A percentile compares a stretch with the other conserved stretches of the same genome.
Evolutionary conservation across 1,140 invertebrate species (phyloP).

Genomic region (Trigoniulus corallinus): DNA sequence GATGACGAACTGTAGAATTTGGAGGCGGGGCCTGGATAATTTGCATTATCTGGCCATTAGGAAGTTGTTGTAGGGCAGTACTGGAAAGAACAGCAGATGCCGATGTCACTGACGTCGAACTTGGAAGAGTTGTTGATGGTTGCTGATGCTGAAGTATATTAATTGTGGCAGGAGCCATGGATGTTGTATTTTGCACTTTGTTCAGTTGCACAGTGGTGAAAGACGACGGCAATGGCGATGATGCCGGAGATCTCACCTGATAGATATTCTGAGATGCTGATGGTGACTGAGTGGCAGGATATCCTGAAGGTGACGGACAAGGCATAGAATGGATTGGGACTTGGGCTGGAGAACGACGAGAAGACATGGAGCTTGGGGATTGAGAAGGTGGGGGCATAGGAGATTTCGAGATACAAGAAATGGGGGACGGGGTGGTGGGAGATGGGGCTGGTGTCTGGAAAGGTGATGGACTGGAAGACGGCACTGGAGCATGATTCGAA

Average conservation of each 20-base stretch:
- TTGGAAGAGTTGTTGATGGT: constrained; percentile 9
- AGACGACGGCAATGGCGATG: constrained; percentile 12
- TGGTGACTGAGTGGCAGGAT: neutral
- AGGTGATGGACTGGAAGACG: constrained; percentile 4
- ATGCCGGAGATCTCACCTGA: constrained; percentile 8
- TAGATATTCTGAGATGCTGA: constrained; percentile 5
- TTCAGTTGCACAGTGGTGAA: constrained; percentile 6
- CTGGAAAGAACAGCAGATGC: constrained; percentile 9
- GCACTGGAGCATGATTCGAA: neutral
- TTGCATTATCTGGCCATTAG: constrained; percentile 11
- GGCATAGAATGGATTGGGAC: constrained; percentile 4
- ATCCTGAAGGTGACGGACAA: constrained; percentile 1
- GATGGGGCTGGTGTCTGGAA: constrained; percentile 9
- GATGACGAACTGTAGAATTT: constrained; percentile 1
- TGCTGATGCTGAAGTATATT: constrained; percentile 12
- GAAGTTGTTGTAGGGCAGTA: constrained; percentile 10
- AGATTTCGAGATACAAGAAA: constrained; percentile 13
- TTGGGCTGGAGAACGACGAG: neutral
- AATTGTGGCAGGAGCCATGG: constrained; percentile 5
- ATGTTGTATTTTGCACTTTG: constrained; percentile 1
- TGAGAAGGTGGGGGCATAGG: constrained; percentile 6
- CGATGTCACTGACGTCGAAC: constrained; percentile 9
- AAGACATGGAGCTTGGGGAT: constrained; percentile 7
- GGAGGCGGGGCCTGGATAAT: constrained; percentile 9
- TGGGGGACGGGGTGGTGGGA: constrained; percentile 12